Base-by-base conservation (phyloP, 2,888 invertebrate species). In the Hypsopygia costalis region DNA sequence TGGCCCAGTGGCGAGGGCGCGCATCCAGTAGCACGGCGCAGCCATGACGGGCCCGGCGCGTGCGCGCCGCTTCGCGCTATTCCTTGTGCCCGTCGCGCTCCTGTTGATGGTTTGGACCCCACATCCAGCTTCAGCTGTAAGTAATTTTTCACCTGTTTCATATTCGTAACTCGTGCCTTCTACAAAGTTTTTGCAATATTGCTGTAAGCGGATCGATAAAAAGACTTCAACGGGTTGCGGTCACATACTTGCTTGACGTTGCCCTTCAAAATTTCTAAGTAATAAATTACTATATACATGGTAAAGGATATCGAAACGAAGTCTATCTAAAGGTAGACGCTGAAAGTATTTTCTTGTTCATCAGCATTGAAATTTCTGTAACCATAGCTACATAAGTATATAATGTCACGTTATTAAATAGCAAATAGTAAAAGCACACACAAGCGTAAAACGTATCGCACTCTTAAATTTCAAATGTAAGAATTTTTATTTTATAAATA, bases 31-130 rank as follows among this genome's bases (percentile, higher is more conserved):
- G 80, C 76, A 82, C 74, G 78, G 80, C 81, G 79, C 81, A 83
- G 85, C 82, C 86, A 87, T 87, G 86, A 80, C 87, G 77, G 85
- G 86, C 76, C 86, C 80, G 85, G 83, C 81, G 85, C 85, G 85
- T 75, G 76, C 77, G 79, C 82, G 81, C 69, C 70, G 70, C 55
- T 51, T 69, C 52, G 76, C 75, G 78, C 69, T 71, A 53, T 70
- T 69, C 61, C 69, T 81, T 58, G 71, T 70, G 71, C 69, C 74
- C 65, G 69, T 72, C 62, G 63, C 66, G 60, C 59, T 82, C 58
- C 72, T 85, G 44, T 57, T 82, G 44, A 69, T 80, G 51, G 57
- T 65, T 52, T 66, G 64, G 71, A 63, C 58, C 53, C 69, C 69
- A 35, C 46, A 58, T 47, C 71, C 75, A 49, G 57, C 67, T 54